Evolutionary conservation across 1,140 invertebrate genomes (phyloP), one percentile per base, ranked within the genome.

Genomic region (Sitophilus oryzae): DNA sequence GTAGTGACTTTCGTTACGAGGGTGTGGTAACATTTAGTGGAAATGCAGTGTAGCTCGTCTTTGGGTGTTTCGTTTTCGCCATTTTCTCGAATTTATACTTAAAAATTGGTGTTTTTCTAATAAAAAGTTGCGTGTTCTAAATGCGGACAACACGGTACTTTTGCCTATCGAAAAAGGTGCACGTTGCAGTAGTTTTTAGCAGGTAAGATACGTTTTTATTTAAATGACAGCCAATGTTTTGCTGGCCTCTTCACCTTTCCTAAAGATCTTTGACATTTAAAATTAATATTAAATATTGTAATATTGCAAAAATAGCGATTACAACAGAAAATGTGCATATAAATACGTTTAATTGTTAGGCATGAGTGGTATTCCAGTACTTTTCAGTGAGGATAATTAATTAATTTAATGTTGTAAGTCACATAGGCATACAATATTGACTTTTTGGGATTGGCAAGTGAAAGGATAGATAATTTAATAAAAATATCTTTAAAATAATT

Each of bases 391-490:
- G 14, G 9, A 40, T 37, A 38, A 15, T 40, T 9, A 21, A 15
- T 20, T 6, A 48, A 22, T 19, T 22, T 35, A 15, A 18, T 8
- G 14, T 34, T 48, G 30, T n/a, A 9, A 9, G 25, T 23, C 11
- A 47, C 35, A 25, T 19, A 52, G 34, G 37, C 18, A 40, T 8
- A 44, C n/a, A 56, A 43, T 57, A 57, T 57, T 57, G 55, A 57
- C 55, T 57, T 57, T 50, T 57, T 51, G 48, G 55, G 49, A 49
- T 53, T 25, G 52, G 52, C 43, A 45, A n/a, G 52, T 53, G 49
- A 52, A 52, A 52, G 49, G 38, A 30, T 15, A 22, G 41, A 53
- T 36, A 53, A 53, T 53, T 45, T 53, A 45, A 46, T 53, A 45
- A 53, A 35, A 53, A 45, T 47, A 25, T 30, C 37, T 47, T 47